These are phyloP conservation scores for Corythaixoides concolor DNA, from an alignment of 2,113 vertebrate genomes.

Conservation along the genomic window DNA sequence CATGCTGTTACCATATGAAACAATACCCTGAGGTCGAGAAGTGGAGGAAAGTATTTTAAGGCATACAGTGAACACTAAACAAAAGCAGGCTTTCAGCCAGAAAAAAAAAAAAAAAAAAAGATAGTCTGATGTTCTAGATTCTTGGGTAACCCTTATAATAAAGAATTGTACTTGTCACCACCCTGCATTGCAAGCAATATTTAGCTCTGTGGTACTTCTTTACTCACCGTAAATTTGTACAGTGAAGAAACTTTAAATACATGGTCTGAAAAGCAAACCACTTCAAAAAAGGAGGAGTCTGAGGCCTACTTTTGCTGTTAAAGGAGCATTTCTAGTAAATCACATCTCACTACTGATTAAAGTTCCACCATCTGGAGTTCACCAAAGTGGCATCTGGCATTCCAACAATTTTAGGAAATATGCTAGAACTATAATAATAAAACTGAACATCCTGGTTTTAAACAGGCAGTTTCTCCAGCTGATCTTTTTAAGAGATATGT, in stretches of 20 bases:
- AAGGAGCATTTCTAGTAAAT: constrained; percentile 32
- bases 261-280: neutral
- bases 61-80: neutral
- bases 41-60: neutral
- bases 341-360: constrained; percentile 45
- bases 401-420: constrained; percentile 51
- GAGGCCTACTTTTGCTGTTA: neutral
- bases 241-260: neutral
- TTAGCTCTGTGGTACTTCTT: neutral
- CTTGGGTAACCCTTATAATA: neutral
- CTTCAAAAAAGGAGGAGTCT: neutral
- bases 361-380: constrained; percentile 54
- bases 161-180: neutral
- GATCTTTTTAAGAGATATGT: neutral
- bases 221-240: neutral
- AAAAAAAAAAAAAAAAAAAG: neutral
- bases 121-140: neutral
- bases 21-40: neutral
- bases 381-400: constrained; percentile 16
- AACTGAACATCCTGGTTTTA: neutral
- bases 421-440: constrained; percentile 19
- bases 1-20: neutral
- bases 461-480: neutral
- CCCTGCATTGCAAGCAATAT: neutral
- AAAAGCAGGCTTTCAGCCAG: neutral